phyloP scores from a whole-genome alignment of 2,113 vertebrate species.

The Tachycineta bicolor region DNA sequence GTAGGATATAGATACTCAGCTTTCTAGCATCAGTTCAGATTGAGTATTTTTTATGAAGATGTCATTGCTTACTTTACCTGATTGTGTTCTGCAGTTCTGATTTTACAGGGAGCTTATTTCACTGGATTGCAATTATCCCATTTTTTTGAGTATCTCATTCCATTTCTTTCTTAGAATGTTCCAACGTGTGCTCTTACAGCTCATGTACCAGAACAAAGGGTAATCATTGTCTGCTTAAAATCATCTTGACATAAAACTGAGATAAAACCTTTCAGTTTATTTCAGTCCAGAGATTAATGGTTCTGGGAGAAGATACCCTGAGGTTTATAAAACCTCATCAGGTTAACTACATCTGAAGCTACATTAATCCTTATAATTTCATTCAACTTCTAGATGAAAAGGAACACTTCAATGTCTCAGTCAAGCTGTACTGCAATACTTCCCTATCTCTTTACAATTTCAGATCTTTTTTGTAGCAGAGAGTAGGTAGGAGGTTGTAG shows the following conservation, averaged over 20 bases:
- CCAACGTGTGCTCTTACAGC: neutral
- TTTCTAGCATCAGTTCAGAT: accelerated
- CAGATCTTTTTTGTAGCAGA: neutral
- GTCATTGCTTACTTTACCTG: neutral
- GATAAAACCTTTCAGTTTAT: neutral
- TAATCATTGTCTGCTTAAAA: neutral
- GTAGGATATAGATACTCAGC: neutral
- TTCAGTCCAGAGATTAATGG: neutral
- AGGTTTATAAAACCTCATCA: neutral
- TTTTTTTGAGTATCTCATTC: neutral
- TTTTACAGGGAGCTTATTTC: neutral
- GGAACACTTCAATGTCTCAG: neutral
- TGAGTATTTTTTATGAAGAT: neutral
- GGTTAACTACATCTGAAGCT: neutral
- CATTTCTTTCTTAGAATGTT: neutral
- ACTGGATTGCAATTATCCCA: neutral
- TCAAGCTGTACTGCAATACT: neutral
- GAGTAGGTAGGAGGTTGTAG: neutral
- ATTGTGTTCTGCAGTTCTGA: neutral
- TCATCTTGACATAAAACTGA: neutral
- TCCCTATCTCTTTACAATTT: neutral
- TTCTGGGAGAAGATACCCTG: neutral
- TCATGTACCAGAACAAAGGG: neutral
- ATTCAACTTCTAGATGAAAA: neutral
- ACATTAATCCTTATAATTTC: neutral